Percentiles rank a stretch among this genome's conserved stretches.
These are phyloP conservation scores for Crypturellus undulatus DNA, from an alignment of 2,113 vertebrate species.

Conservation along the genomic window DNA sequence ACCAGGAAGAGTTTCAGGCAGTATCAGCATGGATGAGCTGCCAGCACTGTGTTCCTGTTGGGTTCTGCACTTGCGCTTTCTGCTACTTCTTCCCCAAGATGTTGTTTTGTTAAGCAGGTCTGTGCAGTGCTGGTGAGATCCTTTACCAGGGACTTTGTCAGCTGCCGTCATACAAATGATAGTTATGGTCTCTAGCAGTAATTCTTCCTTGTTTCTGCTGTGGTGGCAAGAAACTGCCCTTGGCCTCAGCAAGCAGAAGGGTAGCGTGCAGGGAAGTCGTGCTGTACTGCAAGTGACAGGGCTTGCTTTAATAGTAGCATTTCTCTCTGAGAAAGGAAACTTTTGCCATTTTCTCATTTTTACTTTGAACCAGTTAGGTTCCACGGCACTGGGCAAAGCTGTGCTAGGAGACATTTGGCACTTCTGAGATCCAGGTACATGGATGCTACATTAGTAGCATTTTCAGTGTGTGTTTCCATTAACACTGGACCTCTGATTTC, in stretches of 20 bases:
- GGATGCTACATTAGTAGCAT: neutral
- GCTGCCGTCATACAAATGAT: accelerated
- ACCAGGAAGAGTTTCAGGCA: neutral
- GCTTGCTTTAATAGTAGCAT: neutral
- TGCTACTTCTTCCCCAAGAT: too few species aligned
- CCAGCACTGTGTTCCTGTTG: neutral
- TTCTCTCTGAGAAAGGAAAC: neutral
- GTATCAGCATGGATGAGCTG: accelerated
- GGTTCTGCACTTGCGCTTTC: neutral
- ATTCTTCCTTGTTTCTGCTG: neutral
- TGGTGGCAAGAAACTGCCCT: neutral
- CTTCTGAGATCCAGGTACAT: neutral
- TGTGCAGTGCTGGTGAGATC: neutral
- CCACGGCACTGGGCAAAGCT: neutral
- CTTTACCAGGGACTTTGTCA: neutral
- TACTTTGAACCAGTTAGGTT: neutral
- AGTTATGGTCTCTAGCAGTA: accelerated
- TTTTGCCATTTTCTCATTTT: neutral
- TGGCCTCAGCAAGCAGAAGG: neutral
- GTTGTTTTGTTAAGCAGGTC: neutral
- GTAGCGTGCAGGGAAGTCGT: neutral
- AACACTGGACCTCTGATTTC: neutral
- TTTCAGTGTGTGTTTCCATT: neutral
- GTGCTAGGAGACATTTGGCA: neutral
- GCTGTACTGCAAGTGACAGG: neutral